A percentile compares a stretch with the other conserved stretches of the same genome.
phyloP scores from a whole-genome alignment of 2,888 invertebrate genomes.

The Galeruca laticollis region DNA sequence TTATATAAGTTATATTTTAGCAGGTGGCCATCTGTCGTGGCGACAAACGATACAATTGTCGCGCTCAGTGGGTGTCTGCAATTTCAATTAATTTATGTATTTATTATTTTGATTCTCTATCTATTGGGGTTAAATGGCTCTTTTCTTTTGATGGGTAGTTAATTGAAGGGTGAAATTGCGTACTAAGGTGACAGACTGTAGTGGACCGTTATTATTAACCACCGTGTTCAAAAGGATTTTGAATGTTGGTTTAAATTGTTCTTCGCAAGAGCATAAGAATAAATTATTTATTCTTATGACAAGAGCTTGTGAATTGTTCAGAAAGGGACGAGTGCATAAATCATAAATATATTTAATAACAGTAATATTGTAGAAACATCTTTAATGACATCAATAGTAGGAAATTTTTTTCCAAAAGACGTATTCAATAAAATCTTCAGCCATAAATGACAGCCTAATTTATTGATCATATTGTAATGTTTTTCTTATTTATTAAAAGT shows the following conservation, averaged over 20 bases:
- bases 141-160: constrained; percentile 36
- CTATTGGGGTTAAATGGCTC: constrained; percentile 34
- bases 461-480: too few species aligned
- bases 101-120: constrained; percentile 37
- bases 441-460: too few species aligned
- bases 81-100: constrained; percentile 54
- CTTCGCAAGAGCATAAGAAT: not conserved
- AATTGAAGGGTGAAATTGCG: constrained; percentile 25
- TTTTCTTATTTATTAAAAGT: too few species aligned
- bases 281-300: too few species aligned
- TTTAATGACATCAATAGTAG: too few species aligned
- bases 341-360: too few species aligned
- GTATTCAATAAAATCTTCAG: too few species aligned
- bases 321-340: too few species aligned
- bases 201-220: not conserved
- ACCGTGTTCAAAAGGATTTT: not conserved
- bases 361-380: too few species aligned
- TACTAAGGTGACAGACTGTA: constrained; percentile 3
- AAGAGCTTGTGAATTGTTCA: too few species aligned
- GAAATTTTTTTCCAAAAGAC: too few species aligned
- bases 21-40: constrained; percentile 58
- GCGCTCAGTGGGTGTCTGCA: constrained; percentile 47
- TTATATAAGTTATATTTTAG: constrained; percentile 57
- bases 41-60: constrained; percentile 39
- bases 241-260: not conserved